These are phyloP conservation scores for Eupithecia exiguata DNA, from an alignment of 2,888 invertebrate species.

Conservation along the genomic window DNA sequence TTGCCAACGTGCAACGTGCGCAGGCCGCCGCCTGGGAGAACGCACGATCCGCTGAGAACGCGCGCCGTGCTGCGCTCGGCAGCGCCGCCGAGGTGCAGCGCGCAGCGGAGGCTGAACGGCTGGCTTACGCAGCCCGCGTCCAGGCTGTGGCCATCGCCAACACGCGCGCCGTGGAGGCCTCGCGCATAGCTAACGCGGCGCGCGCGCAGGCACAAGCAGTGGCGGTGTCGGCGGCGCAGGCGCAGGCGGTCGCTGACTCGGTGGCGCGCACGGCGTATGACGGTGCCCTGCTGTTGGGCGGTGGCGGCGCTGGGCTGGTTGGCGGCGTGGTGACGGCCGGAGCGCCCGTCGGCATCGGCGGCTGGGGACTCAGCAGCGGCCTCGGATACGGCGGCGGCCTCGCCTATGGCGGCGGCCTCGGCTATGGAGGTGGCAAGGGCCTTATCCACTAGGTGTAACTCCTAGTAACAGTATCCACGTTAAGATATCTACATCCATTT, in stretches of 20 bases:
- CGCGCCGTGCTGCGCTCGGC: slow-evolving; percentile 69
- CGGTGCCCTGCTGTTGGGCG: slow-evolving; percentile 54
- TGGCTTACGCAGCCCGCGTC: slow-evolving; percentile 74
- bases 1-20: slow-evolving; percentile 75
- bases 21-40: slow-evolving; percentile 78
- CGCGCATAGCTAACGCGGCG: slow-evolving; percentile 71
- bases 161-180: slow-evolving; percentile 74
- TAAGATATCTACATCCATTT: slow-evolving; percentile 75
- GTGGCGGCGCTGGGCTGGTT: slow-evolving; percentile 46
- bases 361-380: slow-evolving; percentile 47
- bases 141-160: slow-evolving; percentile 77
- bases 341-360: slow-evolving; percentile 41
- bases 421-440: slow-evolving; percentile 47
- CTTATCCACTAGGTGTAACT: slow-evolving; percentile 38
- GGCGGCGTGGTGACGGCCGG: slow-evolving; percentile 39
- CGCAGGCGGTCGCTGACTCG: slow-evolving; percentile 69
- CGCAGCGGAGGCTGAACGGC: slow-evolving; percentile 67
- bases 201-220: slow-evolving; percentile 65
- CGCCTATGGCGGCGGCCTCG: slow-evolving; percentile 49
- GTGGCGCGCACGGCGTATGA: slow-evolving; percentile 68
- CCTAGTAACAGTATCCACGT: slow-evolving; percentile 50
- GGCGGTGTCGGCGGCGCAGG: slow-evolving; percentile 67
- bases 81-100: slow-evolving; percentile 64
- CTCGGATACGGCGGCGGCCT: slow-evolving; percentile 44
- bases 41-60: slow-evolving; percentile 74